Base-by-base conservation (phyloP, 1,140 invertebrate genomes). In the Amphibalanus amphitrite region DNA sequence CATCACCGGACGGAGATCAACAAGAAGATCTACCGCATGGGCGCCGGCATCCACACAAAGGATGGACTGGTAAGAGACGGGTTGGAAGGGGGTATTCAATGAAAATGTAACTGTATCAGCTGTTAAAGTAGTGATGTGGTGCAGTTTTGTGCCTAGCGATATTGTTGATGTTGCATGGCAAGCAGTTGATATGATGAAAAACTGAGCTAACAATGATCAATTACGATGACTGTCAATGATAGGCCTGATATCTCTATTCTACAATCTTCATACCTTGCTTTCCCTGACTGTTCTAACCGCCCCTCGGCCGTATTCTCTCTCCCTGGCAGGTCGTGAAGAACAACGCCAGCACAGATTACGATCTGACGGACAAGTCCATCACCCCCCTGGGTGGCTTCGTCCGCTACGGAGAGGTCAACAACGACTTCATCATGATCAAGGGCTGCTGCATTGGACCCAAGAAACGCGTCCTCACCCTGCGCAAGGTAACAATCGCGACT, bases 311-410 rank as follows among this genome's bases (percentile, higher is more conserved):
- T 38, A 40, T 69, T n/a, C n/a, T 67, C 20, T 71, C 69, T 72
- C 26, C 13, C 47, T 83, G 84, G 17, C 73, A 90, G 89, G 84
- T 98, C 33, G 86, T 98, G 72, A 97, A 97, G 81, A 99, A 97
- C 83, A 99, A 99, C 81, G 97, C 94, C 67, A 91, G 93, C 10
- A 99, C 97, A 69, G 93, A 98, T 70, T 97, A 96, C 81, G 97
- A 99, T 86, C 85, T 97, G 74, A 97, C 95, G 69, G 95, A 98
- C 77, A 99, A 99, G 82, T 90, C 90, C 64, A 98, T 99, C 79
- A 99, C 95, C 29, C 97, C 97, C 25, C 97, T 99, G 93, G 97
- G 97, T 83, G 97, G 97, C 75, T 99, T 99, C 85, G 96, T 95
- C 74, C 97, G 99, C 79, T 99, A 99, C 83, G 97, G 97, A 83